Evolutionary conservation across 2,888 invertebrate genomes (phyloP), one percentile per base, ranked within the genome.

Genomic region (Cantharis rustica): DNA sequence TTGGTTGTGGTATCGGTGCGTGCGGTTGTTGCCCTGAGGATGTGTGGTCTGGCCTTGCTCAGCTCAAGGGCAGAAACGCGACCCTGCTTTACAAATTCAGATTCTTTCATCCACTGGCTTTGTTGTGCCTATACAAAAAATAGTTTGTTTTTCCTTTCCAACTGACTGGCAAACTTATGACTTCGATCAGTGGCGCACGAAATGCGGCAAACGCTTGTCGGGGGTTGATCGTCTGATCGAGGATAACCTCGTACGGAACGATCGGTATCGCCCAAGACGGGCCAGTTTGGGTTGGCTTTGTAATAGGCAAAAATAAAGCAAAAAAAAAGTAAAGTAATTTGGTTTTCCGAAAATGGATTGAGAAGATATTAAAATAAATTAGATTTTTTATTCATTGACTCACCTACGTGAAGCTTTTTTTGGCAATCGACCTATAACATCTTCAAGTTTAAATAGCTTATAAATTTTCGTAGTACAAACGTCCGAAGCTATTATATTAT

Each of bases 51-150:
- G 81, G 81, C 81, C 81, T 81, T 81, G 79, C 77, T 75, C 70
- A 70, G 27, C 80, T 81, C 81, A 81, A 81, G 81, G 81, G 81
- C 80, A 81, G 69, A 78, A 77, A 71, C 79, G 80, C 79, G 81
- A 81, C 81, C 81, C 81, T 81, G 81, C 81, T 80, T 20, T 66
- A 66, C 20, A 66, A 66, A 66, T 20, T 80, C 73, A 79, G 81
- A 80, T 81, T 81, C 80, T 79, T 72, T 73, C 62, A 69, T 70
- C 78, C 77, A 79, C 80, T 75, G 63, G 64, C 68, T 73, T 76
- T 76, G 68, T 76, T 73, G 61, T 73, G 63, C 68, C 61, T 47
- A 47, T 47, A 47, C 47, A 47, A 47, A 47, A 47, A 47, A 47
- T 5, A 47, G 47, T 47, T 47, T 47, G 47, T 47, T 47, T 47